Conservation (phyloP, 2,888 invertebrate species). For the Synergus umbraculus region DNA sequence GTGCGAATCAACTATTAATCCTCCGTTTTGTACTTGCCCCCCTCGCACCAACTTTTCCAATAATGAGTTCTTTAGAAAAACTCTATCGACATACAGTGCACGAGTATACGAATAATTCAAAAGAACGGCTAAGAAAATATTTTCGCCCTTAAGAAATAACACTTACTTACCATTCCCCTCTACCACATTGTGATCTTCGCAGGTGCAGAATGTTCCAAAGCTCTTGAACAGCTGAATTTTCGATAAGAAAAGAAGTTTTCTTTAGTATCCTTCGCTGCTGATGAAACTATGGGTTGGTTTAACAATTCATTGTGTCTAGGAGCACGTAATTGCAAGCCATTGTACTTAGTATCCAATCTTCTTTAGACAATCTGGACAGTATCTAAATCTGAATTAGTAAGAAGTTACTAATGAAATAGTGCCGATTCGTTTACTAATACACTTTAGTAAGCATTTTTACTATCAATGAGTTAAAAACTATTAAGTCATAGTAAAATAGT, state of each 20-base stretch:
- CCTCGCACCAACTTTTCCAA: constrained; percentile 64
- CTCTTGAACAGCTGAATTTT: neutral
- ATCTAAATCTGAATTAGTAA: too few relatives aligned
- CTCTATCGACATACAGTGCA: constrained; percentile 61
- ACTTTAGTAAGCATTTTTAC: too few relatives aligned
- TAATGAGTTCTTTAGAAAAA: constrained; percentile 74
- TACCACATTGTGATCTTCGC: neutral
- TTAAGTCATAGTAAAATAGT: too few relatives aligned
- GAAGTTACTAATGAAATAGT: too few relatives aligned
- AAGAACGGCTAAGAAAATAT: constrained; percentile 65
- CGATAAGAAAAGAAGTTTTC: neutral
- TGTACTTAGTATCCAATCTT: neutral
- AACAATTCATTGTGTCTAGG: neutral
- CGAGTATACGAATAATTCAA: constrained; percentile 65
- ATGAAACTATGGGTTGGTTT: neutral
- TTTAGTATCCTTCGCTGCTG: neutral
- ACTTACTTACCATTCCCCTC: neutral
- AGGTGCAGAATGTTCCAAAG: neutral
- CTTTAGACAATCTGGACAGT: neutral
- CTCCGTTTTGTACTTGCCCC: constrained; percentile 53
- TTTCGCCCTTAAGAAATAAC: constrained; percentile 55
- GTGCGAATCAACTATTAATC: constrained; percentile 70
- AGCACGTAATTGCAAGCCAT: neutral
- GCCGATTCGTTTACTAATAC: too few relatives aligned
- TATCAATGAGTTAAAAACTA: too few relatives aligned